Conservation (phyloP, 2,888 invertebrate species). For the Netelia virgata region DNA sequence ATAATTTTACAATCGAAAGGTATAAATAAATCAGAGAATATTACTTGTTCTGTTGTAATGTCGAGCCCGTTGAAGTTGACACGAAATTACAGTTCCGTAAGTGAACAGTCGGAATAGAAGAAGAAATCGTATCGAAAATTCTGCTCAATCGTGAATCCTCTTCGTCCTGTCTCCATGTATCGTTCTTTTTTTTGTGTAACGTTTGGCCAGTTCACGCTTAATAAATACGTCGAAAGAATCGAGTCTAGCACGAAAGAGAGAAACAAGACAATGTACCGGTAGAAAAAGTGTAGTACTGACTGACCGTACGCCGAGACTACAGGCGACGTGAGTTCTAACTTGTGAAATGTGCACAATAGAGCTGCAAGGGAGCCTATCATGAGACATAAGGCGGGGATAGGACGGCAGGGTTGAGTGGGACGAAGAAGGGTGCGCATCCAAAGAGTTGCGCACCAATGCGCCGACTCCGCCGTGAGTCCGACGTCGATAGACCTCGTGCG, state of each 20-base stretch:
- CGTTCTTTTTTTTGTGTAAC: no score
- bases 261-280: conserved; percentile 20
- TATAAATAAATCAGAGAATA: no score
- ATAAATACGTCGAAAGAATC: neutral
- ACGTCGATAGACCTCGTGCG: neutral
- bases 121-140: neutral
- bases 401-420: conserved; percentile 28
- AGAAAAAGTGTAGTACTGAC: neutral
- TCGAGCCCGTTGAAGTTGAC: neutral
- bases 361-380: conserved; percentile 32
- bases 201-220: neutral
- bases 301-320: conserved; percentile 18
- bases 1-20: neutral
- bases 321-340: conserved; percentile 29
- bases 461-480: conserved; percentile 31
- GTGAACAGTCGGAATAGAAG: neutral
- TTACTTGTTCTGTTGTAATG: no score
- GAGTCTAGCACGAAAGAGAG: neutral
- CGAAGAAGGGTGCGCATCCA: conserved; percentile 44
- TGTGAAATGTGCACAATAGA: conserved; percentile 58
- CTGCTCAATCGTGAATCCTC: neutral
- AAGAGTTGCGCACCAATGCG: conserved; percentile 42
- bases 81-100: neutral
- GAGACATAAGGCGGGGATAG: conserved; percentile 3
- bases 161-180: neutral